Evolutionary conservation across 2,113 vertebrate species (phyloP), one percentile per base, ranked within the genome.

Genomic region (Fulmarus glacialis): DNA sequence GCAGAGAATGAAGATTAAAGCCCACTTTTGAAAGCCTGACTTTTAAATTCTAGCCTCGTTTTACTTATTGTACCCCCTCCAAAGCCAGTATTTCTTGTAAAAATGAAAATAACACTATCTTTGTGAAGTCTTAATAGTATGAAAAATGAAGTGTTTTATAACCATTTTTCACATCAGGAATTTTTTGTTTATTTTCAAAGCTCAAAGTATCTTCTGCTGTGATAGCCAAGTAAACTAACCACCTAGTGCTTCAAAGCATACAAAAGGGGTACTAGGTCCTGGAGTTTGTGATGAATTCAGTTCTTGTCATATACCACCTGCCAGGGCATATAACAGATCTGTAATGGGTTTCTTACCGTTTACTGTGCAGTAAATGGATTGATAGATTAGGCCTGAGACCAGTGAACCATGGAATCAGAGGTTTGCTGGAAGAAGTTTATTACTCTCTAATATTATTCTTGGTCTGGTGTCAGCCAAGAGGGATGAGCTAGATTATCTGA

Each of bases 381-480:
- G 98, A 98, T 98, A 98, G 98, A 98, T 98, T 98, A 98, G 96
- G 91, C 94, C 96, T 96, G 96, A 93, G 95, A 97, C 93, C 97
- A 97, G 96, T 82, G 97, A 98, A 98, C 98, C 91, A 27, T 97
- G 97, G 96, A 98, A 98, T 96, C 97, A 95, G 89, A 97, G 97
- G 97, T 98, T 97, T 97, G 88, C 88, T 91, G 95, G 95, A 98
- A 98, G 93, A 96, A 98, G 97, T 98, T 98, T 98, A 98, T 98
- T 98, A 98, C 90, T 94, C 95, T 98, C 98, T 98, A 98, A 98
- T 98, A 96, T 98, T 98, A 98, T 98, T 98, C 98, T 98, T 98
- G 95, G 94, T 96, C 96, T 97, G 50, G 5, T 98, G 97, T 98
- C 98, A 98, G 95, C 94, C 67, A 96, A 98, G 97, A 98, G 96